Base-by-base conservation (phyloP, 37 sponge, comb jelly and placozoan species). In the Aphrocallistes beatrix region DNA sequence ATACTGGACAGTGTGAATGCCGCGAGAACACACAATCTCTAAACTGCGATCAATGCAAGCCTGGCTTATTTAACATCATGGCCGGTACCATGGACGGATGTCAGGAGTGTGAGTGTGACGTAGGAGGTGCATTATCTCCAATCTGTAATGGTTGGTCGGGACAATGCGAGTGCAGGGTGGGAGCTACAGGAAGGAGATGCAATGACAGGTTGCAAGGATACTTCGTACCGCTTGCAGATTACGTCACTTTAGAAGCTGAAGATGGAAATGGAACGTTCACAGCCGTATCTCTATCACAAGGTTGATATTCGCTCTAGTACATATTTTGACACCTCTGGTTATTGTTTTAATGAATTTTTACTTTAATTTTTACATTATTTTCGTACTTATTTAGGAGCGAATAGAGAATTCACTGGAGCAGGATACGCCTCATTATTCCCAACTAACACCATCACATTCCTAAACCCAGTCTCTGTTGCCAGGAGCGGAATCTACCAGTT, bases 1-100 rank as follows among this genome's bases (percentile, higher is more conserved):
- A 23, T 0, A 82, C 85, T 36, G 93, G 93, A 13, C 21, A 51
- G 23, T 93, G 93, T 51, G 1, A 38, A 8, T 93, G 93, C 82
- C 87, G 89, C 32, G 75, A 60, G 6, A 60, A 60, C 75, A 60
- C 75, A 60, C 75, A 60, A 60, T 60, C 75, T 60, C 75, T 25
- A 30, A 60, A 19, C 25, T 60, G 75, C 75, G n/a, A 13, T 28
- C 28, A 60, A 28, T 60, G 75, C 75, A 60, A 13, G 75, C 32
- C 25, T 13, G 75, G 75, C 34, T 60, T 19, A 19, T 60, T 25
- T 30, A 60, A 60, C 34, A 60, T 60, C 10, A 60, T 60, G 75
- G 10, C 75, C 10, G 75, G 75, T 21, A 60, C 75, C 25, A 60
- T 60, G 75, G 75, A 60, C n/a, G 75, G 75, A 25, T 60, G 75